phyloP scores from a whole-genome alignment of 2,113 vertebrate genomes.

The Cricetomys ansorgei region DNA sequence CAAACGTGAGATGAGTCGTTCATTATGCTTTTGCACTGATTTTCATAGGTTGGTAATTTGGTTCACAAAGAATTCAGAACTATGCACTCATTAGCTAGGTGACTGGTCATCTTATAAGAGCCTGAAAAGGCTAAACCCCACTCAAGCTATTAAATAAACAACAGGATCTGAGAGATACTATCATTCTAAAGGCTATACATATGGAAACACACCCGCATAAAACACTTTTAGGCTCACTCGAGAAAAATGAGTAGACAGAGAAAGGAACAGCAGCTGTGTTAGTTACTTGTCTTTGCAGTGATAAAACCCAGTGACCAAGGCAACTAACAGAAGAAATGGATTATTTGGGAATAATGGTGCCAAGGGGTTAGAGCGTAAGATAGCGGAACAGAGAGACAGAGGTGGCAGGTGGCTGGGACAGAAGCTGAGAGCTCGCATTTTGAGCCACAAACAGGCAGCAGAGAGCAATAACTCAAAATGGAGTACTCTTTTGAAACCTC shows the following conservation, averaged over 20 bases:
- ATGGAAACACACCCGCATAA: not conserved
- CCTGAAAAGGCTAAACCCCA: rapidly evolving
- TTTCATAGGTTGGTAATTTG: not conserved
- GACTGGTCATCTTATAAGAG: not conserved
- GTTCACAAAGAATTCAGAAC: not conserved
- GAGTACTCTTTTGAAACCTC: not conserved
- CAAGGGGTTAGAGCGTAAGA: not conserved
- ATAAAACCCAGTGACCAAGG: not conserved
- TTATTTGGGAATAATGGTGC: not conserved
- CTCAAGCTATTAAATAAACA: not conserved
- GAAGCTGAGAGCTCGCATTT: not conserved
- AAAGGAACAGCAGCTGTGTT: not conserved
- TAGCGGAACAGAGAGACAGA: not conserved
- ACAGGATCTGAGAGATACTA: not conserved
- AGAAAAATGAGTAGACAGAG: not conserved
- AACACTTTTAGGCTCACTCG: not conserved
- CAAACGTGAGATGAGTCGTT: not conserved
- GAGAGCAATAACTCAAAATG: not conserved
- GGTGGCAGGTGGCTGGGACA: not conserved
- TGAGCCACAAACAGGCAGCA: not conserved
- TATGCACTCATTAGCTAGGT: not conserved
- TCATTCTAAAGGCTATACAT: not conserved
- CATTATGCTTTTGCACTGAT: not conserved
- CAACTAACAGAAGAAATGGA: not conserved
- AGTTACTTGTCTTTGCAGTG: not conserved